Evolutionary conservation across 2,113 vertebrate genomes (phyloP).

Genomic region (Poeciliopsis retropinna): DNA sequence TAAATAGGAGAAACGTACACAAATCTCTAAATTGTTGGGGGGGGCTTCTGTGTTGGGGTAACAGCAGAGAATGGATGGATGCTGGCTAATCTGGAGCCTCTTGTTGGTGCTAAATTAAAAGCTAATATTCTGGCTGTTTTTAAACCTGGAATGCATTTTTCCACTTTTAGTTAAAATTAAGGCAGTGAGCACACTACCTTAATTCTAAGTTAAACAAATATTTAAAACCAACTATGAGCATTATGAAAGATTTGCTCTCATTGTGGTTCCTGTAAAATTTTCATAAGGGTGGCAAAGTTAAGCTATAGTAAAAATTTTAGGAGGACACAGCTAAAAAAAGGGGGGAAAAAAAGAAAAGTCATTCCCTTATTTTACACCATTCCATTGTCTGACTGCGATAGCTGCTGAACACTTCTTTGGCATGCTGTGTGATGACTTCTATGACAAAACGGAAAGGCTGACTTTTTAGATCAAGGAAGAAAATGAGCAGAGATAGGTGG

Average conservation of each 20-base stretch:
- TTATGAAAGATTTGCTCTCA: background rate
- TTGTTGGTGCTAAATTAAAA: background rate
- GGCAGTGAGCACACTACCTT: background rate
- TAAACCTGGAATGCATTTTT: background rate
- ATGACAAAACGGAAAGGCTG: conserved; percentile 55
- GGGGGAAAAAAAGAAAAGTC: too few species aligned
- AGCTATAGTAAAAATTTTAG: too few species aligned
- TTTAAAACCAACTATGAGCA: background rate
- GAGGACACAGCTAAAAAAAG: too few species aligned
- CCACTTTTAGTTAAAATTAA: background rate
- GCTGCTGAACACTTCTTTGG: conserved; percentile 47
- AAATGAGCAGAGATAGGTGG: conserved; percentile 31
- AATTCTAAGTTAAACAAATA: background rate
- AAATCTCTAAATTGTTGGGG: conserved; percentile 26
- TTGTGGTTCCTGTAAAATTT: background rate
- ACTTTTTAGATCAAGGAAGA: conserved; percentile 17
- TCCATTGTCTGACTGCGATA: conserved; percentile 7
- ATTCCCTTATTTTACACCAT: conserved; percentile 24
- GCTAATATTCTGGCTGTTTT: background rate
- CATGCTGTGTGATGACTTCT: conserved; percentile 44
- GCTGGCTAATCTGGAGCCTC: background rate
- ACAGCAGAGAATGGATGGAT: background rate
- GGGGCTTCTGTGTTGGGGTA: too few species aligned
- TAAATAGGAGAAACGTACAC: conserved; percentile 30
- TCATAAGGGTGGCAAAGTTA: too few species aligned